phyloP scores from a whole-genome alignment of 2,888 invertebrate species.

The Meiosimyza decipiens region DNA sequence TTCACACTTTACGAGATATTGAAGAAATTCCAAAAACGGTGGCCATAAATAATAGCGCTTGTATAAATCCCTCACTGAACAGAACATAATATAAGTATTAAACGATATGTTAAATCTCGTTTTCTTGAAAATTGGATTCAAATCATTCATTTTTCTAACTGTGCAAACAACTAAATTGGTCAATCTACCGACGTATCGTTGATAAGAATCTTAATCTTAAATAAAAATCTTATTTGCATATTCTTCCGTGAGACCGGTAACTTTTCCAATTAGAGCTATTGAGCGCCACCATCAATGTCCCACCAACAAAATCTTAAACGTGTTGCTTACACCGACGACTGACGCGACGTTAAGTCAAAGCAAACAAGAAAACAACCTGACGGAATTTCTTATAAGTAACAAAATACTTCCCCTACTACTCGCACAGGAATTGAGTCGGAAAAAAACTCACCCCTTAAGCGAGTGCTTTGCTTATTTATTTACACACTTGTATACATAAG shows the following conservation, averaged over 20 bases:
- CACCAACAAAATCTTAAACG: slow-evolving; percentile 38
- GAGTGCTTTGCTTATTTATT: background rate
- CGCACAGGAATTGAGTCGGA: background rate
- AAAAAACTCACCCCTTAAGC: background rate
- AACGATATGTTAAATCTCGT: too few species aligned
- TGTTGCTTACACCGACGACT: slow-evolving; percentile 34
- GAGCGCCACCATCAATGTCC: slow-evolving; percentile 3
- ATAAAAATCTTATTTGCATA: slow-evolving; percentile 24
- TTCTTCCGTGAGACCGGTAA: slow-evolving; percentile 2
- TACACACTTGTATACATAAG: too few species aligned
- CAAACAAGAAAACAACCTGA: slow-evolving; percentile 24
- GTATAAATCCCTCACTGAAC: too few species aligned
- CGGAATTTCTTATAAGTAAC: slow-evolving; percentile 36
- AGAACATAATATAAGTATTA: too few species aligned
- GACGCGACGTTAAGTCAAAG: background rate
- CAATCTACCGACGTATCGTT: too few species aligned
- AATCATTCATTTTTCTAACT: too few species aligned
- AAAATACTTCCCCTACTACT: slow-evolving; percentile 9
- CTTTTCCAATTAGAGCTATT: slow-evolving; percentile 18
- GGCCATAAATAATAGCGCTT: too few species aligned
- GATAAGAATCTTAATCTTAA: too few species aligned
- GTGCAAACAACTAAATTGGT: too few species aligned
- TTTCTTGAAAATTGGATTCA: too few species aligned
- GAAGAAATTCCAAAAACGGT: too few species aligned
- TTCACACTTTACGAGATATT: too few species aligned